Base-by-base conservation (phyloP, 1,140 invertebrate genomes). In the Drosophila malerkotliana region DNA sequence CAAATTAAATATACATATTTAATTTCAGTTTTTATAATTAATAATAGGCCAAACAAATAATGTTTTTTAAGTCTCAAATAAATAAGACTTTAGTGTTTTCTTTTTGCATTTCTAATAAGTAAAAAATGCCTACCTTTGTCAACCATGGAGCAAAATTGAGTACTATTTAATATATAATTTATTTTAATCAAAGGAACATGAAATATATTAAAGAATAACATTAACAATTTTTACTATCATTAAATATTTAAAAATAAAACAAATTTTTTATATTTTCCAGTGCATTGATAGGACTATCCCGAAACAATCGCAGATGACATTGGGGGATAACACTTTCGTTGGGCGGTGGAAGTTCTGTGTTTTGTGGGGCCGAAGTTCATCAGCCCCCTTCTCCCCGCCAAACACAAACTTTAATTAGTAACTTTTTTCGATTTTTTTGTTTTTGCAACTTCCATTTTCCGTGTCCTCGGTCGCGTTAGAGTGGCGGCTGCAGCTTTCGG, bases 331-430 rank as follows among this genome's bases (percentile, higher is more conserved):
- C 79, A 87, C 83, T 88, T 79, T 88, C 76, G 76, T 76, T 62
- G 74, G 67, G 52, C 24, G 41, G 76, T 48, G 30, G 76, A 66
- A 69, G 66, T 56, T 48, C 41, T 37, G 34, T 44, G 41, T 44
- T 44, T 14, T 7, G 18, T 4, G 67, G 59, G 61, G 74, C 15
- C 74, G 62, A 79, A 87, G 82, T 87, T 87, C 82, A 77, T 26
- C 69, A 62, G 24, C 60, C 32, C 55, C 44, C 24, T n/a, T 0
- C 34, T 6, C 7, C 14, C 14, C 59, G 26, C 55, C 63, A 62
- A 87, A 64, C 71, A 87, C 79, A 88, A 88, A 88, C 61, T 89
- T 88, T 88, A 88, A 88, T 88, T 88, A 89, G 84, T 79, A 79
- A 88, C 79, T 83, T 87, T 87, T 72, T 81, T 58, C 28, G 66